A percentile compares a stretch with the other conserved stretches of the same genome.
Conservation (phyloP, 2,113 vertebrate genomes). For the Accipiter cooperii region DNA sequence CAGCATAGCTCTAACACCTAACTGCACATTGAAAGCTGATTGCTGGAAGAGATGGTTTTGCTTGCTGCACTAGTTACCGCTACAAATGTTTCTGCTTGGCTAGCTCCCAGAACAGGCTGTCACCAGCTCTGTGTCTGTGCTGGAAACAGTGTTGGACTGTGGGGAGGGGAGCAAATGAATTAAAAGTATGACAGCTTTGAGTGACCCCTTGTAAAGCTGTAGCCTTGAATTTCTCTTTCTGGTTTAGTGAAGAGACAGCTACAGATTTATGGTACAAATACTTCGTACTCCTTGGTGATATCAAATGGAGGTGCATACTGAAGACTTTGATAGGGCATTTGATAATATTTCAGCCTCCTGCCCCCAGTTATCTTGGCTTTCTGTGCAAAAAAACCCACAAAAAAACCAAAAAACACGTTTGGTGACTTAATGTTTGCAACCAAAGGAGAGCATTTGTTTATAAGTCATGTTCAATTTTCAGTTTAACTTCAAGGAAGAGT, state of each 20-base stretch:
- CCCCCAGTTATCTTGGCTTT: neutral
- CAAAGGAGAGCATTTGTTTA: neutral
- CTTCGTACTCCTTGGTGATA: neutral
- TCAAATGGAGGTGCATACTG: neutral
- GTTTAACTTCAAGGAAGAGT: neutral
- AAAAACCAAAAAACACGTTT: neutral
- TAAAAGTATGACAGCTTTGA: neutral
- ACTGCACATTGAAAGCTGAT: neutral
- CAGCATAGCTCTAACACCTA: neutral
- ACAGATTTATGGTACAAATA: neutral
- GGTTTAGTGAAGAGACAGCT: neutral
- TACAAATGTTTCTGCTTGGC: neutral
- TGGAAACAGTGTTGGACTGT: neutral
- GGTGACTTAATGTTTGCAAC: neutral
- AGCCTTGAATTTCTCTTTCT: neutral
- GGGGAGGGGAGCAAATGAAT: neutral
- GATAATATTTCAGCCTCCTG: neutral
- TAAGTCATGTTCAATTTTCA: neutral
- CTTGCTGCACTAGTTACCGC: neutral
- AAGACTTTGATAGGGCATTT: neutral
- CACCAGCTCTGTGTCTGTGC: neutral
- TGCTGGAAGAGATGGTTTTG: constrained; percentile 4
- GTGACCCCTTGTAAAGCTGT: neutral
- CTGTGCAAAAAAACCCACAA: too few species aligned
- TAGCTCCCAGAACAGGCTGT: neutral